Percentiles rank a stretch among this genome's conserved stretches.
Conservation (phyloP, 2,888 invertebrate species). For the Omphaloscelis lunosa region DNA sequence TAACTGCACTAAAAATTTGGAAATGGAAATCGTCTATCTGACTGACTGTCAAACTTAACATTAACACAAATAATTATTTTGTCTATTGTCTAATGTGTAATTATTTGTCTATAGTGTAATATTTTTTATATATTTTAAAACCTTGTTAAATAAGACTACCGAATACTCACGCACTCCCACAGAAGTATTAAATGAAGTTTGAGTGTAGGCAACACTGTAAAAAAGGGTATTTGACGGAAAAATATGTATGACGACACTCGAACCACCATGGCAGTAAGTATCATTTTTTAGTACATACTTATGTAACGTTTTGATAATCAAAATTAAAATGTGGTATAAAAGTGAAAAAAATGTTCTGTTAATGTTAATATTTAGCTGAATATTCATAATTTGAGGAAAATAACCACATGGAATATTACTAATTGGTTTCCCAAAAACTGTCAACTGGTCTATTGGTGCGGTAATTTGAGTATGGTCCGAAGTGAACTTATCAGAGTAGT, state of each 20-base stretch:
- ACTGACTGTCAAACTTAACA: background rate
- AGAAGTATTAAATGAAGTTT: background rate
- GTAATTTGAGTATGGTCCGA: background rate
- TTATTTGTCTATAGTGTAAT: too few species aligned
- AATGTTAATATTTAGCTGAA: background rate
- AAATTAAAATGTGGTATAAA: background rate
- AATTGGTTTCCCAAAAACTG: slow-evolving; percentile 4
- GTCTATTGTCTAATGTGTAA: too few species aligned
- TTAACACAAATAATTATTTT: background rate
- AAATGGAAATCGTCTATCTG: background rate
- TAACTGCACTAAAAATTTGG: background rate
- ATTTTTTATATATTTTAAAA: background rate
- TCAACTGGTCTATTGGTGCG: slow-evolving; percentile 2
- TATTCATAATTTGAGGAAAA: background rate
- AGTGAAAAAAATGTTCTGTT: background rate
- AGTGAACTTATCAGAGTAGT: background rate
- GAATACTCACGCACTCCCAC: background rate
- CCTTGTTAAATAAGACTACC: background rate
- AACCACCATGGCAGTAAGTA: background rate
- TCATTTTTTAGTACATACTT: too few species aligned
- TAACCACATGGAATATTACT: background rate
- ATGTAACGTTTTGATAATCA: background rate
- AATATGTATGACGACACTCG: background rate
- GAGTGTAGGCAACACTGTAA: background rate
- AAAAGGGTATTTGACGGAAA: background rate